A percentile compares a stretch with the other conserved stretches of the same genome.
Conservation (phyloP, 2,888 invertebrate species). For the Andrena haemorrhoa region DNA sequence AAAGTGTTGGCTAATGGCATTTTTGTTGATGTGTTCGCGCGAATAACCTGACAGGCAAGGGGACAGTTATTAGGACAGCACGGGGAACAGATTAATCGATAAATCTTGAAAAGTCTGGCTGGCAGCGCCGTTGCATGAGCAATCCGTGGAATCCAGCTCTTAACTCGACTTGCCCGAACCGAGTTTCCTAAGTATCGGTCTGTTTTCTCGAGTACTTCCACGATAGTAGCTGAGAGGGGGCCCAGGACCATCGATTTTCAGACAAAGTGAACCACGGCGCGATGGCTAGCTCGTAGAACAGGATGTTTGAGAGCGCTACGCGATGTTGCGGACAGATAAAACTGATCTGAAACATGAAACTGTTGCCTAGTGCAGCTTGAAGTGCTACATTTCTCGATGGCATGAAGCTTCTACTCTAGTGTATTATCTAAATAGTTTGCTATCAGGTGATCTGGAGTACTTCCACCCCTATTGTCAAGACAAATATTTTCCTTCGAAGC, state of each 20-base stretch:
- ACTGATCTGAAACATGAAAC: conserved; percentile 8
- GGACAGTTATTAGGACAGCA: conserved; percentile 13
- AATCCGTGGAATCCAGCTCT: conserved; percentile 38
- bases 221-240: conserved; percentile 13
- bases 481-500: too few relatives aligned
- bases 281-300: not conserved
- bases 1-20: not conserved
- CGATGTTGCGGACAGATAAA: conserved; percentile 14
- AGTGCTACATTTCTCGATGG: not conserved
- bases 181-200: conserved; percentile 29
- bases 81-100: not conserved
- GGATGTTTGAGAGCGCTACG: conserved; percentile 1
- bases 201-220: conserved; percentile 37
- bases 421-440: too few relatives aligned
- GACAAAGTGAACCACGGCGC: conserved; percentile 18
- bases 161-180: conserved; percentile 27
- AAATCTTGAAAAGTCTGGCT: not conserved
- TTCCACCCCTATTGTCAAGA: too few relatives aligned
- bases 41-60: conserved; percentile 9
- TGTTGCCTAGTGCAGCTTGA: not conserved
- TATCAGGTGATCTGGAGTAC: too few relatives aligned
- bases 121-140: not conserved
- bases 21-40: not conserved
- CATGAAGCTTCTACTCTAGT: too few relatives aligned
- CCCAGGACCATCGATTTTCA: conserved; percentile 21